Evolutionary conservation across 2,113 vertebrate genomes (phyloP).

Genomic region (Tupaia tana): DNA sequence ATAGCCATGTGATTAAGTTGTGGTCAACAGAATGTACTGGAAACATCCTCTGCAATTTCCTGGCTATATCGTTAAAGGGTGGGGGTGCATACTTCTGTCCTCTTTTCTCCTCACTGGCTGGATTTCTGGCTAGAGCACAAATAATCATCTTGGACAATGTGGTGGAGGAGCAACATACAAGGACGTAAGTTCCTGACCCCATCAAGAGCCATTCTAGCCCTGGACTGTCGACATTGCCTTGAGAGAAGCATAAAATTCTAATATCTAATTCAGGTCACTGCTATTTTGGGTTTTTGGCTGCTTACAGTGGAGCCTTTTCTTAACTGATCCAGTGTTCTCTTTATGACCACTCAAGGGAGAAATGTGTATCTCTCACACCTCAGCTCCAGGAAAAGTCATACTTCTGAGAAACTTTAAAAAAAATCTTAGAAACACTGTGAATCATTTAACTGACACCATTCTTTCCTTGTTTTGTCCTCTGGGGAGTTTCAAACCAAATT

Average conservation of each 20-base stretch:
- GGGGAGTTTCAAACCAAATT: background rate
- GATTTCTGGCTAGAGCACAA: background rate
- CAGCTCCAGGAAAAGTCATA: background rate
- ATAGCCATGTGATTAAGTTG: background rate
- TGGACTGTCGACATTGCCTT: background rate
- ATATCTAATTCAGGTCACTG: background rate
- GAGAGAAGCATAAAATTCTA: background rate
- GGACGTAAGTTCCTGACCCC: background rate
- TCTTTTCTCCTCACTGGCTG: background rate
- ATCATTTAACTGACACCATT: background rate
- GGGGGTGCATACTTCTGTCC: background rate
- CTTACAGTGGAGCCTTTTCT: background rate
- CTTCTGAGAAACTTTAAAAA: background rate
- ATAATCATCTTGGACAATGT: background rate
- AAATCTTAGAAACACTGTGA: background rate
- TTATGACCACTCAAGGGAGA: constrained; percentile 20
- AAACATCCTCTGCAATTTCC: background rate
- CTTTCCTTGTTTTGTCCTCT: background rate
- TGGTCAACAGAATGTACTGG: background rate
- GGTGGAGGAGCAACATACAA: background rate
- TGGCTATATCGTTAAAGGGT: background rate
- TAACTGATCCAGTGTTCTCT: background rate
- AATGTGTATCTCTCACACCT: background rate
- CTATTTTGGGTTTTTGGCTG: background rate
- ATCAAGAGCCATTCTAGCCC: background rate